These are phyloP conservation scores for Dyspetes luteomarginatus DNA, from an alignment of 2,888 invertebrate species.

Conservation along the genomic window DNA sequence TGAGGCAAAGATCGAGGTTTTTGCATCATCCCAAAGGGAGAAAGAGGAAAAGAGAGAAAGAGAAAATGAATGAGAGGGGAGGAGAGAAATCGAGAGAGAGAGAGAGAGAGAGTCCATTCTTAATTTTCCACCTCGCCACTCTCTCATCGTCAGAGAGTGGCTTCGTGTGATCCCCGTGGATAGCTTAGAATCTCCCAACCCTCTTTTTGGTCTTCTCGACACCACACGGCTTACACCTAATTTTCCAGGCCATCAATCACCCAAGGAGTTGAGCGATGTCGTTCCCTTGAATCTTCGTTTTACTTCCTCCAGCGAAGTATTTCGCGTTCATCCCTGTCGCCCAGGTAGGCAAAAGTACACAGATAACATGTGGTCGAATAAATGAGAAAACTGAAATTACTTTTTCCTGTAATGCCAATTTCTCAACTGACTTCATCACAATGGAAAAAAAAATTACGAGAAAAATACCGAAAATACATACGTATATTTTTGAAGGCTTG, in stretches of 20 bases:
- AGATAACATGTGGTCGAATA: neutral
- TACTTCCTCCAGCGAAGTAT: constrained; percentile 17
- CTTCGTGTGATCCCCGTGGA: constrained; percentile 29
- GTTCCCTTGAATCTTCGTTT: constrained; percentile 36
- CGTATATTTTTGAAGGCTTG: too few relatives aligned
- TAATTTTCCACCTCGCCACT: constrained; percentile 67
- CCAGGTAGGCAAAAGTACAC: constrained; percentile 21
- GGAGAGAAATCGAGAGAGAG: neutral
- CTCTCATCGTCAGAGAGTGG: constrained; percentile 12
- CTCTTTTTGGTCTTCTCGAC: constrained; percentile 13
- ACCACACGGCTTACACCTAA: constrained; percentile 65
- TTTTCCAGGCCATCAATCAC: constrained; percentile 73
- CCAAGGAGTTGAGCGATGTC: constrained; percentile 56
- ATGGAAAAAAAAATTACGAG: too few relatives aligned
- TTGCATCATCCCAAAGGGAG: neutral
- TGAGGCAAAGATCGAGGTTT: neutral
- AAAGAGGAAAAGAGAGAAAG: neutral
- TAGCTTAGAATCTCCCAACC: constrained; percentile 63
- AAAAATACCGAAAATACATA: too few relatives aligned
- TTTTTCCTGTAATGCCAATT: neutral
- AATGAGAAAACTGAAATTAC: neutral
- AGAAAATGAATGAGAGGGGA: neutral
- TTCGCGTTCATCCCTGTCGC: constrained; percentile 25
- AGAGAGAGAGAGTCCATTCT: constrained; percentile 36
- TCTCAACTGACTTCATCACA: too few relatives aligned